A percentile compares a stretch with the other conserved stretches of the same genome.
These are phyloP conservation scores for Ceramica pisi DNA, from an alignment of 2,888 invertebrate species.

Conservation along the genomic window DNA sequence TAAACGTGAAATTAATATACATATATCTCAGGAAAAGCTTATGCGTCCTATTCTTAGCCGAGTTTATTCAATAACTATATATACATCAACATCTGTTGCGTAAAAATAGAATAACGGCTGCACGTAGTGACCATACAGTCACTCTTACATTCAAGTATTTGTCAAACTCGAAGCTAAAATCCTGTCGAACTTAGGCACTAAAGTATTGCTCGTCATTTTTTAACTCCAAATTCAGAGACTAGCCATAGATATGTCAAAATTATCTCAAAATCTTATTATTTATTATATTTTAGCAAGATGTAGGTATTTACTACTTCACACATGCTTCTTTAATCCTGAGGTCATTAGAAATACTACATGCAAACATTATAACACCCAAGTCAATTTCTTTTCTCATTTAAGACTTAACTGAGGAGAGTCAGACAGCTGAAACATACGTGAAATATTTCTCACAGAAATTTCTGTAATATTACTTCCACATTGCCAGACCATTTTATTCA, in stretches of 20 bases:
- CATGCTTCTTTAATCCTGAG: too few species aligned
- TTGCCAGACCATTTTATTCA: slow-evolving; percentile 27
- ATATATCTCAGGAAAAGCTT: background rate
- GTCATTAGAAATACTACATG: background rate
- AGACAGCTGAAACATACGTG: slow-evolving; percentile 18
- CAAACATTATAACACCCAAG: background rate
- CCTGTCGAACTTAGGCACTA: background rate
- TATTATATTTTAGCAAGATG: too few species aligned
- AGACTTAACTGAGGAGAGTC: background rate
- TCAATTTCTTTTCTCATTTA: slow-evolving; percentile 8
- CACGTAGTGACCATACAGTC: background rate
- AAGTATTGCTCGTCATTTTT: background rate
- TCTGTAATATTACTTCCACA: slow-evolving; percentile 23
- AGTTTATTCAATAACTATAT: background rate
- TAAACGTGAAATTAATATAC: slow-evolving; percentile 5
- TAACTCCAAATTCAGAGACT: background rate
- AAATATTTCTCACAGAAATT: slow-evolving; percentile 20
- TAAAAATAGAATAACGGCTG: background rate
- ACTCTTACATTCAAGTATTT: background rate
- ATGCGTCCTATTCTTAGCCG: background rate
- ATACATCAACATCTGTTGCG: slow-evolving; percentile 17
- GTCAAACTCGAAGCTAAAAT: background rate
- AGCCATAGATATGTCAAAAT: too few species aligned
- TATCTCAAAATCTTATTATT: too few species aligned
- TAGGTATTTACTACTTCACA: too few species aligned